phyloP scores from a whole-genome alignment of 2,113 vertebrate genomes.

The Saguinus imperator region DNA sequence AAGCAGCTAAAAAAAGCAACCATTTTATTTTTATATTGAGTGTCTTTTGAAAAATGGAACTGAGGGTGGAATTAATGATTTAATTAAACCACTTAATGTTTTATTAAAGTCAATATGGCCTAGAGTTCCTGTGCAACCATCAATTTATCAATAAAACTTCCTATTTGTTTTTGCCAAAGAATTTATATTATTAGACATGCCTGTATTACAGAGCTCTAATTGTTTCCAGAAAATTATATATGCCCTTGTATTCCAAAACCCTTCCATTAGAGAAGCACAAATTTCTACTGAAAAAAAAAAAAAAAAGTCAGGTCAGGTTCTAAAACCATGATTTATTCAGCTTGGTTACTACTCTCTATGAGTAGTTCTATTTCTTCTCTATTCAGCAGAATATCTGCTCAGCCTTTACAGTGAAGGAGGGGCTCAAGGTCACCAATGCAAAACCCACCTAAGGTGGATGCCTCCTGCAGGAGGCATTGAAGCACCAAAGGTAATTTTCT shows the following conservation, averaged over 20 bases:
- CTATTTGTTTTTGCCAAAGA: conserved; percentile 43
- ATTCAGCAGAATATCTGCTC: conserved; percentile 53
- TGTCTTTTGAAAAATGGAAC: conserved; percentile 62
- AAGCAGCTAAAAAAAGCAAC: conserved; percentile 66
- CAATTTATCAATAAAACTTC: conserved; percentile 35
- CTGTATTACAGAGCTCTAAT: conserved; percentile 31
- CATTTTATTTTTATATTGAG: conserved; percentile 67
- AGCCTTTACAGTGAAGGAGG: conserved; percentile 11
- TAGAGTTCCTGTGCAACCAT: neutral
- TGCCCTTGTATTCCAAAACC: conserved; percentile 37
- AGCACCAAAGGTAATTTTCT: neutral
- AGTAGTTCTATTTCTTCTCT: conserved; percentile 48
- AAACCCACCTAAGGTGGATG: neutral
- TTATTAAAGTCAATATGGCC: conserved; percentile 44
- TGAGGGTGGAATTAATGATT: conserved; percentile 30
- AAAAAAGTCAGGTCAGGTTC: conserved; percentile 64
- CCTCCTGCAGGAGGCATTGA: conserved; percentile 8
- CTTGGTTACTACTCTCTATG: conserved; percentile 7
- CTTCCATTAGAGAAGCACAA: conserved; percentile 53
- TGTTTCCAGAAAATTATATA: conserved; percentile 57
- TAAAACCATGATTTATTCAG: conserved; percentile 71
- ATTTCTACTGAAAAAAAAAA: conserved; percentile 30
- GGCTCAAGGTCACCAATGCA: conserved; percentile 42
- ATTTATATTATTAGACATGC: conserved; percentile 13
- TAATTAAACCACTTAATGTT: conserved; percentile 70